Percentiles rank a stretch among this genome's conserved stretches.
phyloP scores from a whole-genome alignment of 2,113 vertebrate genomes.

The Myotis davidii region DNA sequence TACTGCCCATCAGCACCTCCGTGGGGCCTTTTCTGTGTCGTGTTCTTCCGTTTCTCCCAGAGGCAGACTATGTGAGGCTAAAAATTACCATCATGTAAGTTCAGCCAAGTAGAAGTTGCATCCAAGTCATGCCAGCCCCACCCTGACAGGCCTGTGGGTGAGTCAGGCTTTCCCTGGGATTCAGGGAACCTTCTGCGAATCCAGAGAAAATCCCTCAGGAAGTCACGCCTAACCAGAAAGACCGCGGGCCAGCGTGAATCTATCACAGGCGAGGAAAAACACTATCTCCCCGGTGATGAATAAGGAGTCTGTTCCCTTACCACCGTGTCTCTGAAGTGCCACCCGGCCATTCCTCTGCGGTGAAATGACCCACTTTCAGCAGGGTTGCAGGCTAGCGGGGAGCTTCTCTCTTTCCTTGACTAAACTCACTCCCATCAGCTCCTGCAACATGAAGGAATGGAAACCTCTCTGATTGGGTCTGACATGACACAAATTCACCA shows the following conservation, averaged over 20 bases:
- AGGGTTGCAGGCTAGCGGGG: conserved; percentile 10
- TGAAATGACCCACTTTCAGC: conserved; percentile 66
- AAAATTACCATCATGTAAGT: conserved; percentile 74
- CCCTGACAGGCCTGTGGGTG: conserved; percentile 79
- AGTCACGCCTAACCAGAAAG: conserved; percentile 78
- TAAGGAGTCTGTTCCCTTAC: conserved; percentile 62
- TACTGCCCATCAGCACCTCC: conserved; percentile 65
- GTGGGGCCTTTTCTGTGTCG: conserved; percentile 53
- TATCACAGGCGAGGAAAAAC: conserved; percentile 75
- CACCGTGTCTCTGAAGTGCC: conserved; percentile 49
- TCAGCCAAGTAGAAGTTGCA: conserved; percentile 76
- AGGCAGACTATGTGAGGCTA: conserved; percentile 70
- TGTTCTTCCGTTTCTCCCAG: conserved; percentile 74
- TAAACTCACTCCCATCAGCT: conserved; percentile 26
- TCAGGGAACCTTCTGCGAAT: conserved; percentile 79
- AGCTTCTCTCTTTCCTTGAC: conserved; percentile 55
- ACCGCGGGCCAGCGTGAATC: conserved; percentile 64
- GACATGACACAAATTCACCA: not conserved
- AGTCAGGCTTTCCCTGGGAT: conserved; percentile 82
- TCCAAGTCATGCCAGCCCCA: conserved; percentile 79
- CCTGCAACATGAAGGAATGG: conserved; percentile 38
- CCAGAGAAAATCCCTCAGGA: conserved; percentile 84
- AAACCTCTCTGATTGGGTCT: conserved; percentile 56
- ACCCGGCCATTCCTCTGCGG: conserved; percentile 45
- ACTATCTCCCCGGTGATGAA: conserved; percentile 75